phyloP scores from a whole-genome alignment of 2,888 invertebrate species.

The Teleogryllus oceanicus region DNA sequence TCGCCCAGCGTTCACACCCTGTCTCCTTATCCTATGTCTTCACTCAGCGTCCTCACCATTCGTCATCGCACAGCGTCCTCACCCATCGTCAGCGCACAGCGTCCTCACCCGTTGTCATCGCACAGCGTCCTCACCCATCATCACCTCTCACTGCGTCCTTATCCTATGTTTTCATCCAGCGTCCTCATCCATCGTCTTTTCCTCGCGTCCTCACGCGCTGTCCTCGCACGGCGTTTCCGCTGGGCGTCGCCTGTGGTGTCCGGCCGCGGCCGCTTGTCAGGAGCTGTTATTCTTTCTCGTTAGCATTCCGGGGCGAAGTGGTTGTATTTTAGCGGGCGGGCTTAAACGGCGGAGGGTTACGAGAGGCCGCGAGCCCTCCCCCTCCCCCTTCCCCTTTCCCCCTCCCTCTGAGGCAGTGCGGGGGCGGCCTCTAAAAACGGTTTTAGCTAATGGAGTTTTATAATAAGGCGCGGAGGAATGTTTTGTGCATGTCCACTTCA shows the following conservation, averaged over 20 bases:
- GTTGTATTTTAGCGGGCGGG: constrained; percentile 25
- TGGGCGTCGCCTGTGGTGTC: not conserved
- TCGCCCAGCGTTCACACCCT: no score
- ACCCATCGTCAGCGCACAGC: no score
- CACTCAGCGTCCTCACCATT: no score
- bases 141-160: no score
- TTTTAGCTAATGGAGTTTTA: constrained; percentile 28
- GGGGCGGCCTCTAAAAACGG: constrained; percentile 22
- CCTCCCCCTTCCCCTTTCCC: constrained; percentile 42
- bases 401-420: not conserved
- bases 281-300: constrained; percentile 31
- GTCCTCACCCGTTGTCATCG: no score
- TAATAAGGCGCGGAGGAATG: constrained; percentile 27
- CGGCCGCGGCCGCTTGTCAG: constrained; percentile 18
- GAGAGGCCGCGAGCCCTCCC: constrained; percentile 44
- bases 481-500: constrained; percentile 11
- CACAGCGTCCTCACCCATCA: no score
- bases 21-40: no score
- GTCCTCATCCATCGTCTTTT: no score
- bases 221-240: no score
- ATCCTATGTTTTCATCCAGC: no score
- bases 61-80: no score
- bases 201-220: no score
- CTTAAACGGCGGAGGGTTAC: not conserved
- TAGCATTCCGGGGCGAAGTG: constrained; percentile 30